Percentiles rank a stretch among this genome's conserved stretches.
These are phyloP conservation scores for Thelaira solivaga DNA, from an alignment of 2,888 invertebrate species.

Conservation along the genomic window DNA sequence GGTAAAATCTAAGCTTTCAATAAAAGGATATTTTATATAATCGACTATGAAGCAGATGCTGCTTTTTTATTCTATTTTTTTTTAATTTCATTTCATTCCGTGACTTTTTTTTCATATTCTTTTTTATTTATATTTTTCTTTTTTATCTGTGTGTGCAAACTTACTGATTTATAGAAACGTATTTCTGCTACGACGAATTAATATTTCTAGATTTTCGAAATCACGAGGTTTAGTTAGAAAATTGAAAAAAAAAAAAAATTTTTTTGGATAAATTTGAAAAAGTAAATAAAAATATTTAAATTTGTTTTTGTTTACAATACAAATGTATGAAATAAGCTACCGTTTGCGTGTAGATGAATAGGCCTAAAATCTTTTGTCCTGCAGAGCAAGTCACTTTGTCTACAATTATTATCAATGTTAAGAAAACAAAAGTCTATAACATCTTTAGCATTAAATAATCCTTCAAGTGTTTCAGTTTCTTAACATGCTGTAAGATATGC, in stretches of 20 bases:
- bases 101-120: background rate
- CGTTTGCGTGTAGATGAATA: too few species aligned
- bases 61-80: background rate
- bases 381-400: too few species aligned
- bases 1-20: slow-evolving; percentile 19
- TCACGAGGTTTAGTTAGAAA: background rate
- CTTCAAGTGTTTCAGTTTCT: too few species aligned
- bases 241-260: background rate
- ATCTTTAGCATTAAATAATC: too few species aligned
- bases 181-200: background rate
- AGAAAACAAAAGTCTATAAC: too few species aligned
- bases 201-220: background rate
- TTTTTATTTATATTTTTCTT: background rate
- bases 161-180: background rate
- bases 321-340: too few species aligned
- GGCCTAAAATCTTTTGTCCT: too few species aligned
- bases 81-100: background rate
- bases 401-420: too few species aligned
- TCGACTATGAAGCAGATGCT: slow-evolving; percentile 7
- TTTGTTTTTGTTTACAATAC: too few species aligned
- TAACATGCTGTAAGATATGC: too few species aligned
- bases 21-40: slow-evolving; percentile 16
- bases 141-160: background rate
- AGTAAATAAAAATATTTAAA: too few species aligned
- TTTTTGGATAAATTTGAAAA: too few species aligned